Evolutionary conservation across 2,888 invertebrate genomes (phyloP), one percentile per base, ranked within the genome.

Genomic region (Drosophila picticornis): DNA sequence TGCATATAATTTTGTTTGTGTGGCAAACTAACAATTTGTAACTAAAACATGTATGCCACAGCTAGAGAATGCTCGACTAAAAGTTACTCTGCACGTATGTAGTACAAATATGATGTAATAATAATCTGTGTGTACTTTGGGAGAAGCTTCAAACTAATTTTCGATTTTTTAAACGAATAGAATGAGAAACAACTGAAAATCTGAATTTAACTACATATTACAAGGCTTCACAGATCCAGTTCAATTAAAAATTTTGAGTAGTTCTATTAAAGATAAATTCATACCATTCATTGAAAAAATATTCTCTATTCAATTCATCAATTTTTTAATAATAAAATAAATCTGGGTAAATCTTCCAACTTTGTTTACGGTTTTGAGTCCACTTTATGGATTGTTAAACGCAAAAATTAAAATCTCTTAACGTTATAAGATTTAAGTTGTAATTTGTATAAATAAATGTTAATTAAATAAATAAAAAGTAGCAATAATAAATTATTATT

Each of bases 1-100:
- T 87, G 87, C 90, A 87, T 91, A 88, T 80, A 73, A 80, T 74
- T 81, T 79, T 75, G 72, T 75, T 75, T 70, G 63, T 69, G 52
- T 60, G 64, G 55, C 36, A 55, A 55, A 11, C 25, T 11, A 55
- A 38, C 55, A 56, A 27, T 32, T 40, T 46, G 46, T 25, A 46
- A 57, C 46, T 57, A 43, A 43, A 43, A 40, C 31, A 43, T 3
- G 7, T 22, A 6, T 16, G 40, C 22, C 16, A 6, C 29, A 29
- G 29, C 16, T 16, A 16, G 1, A 31, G 29, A 22, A 31, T 31
- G 31, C 13, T 16, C 16, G 11, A 57, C 10, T 0, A 2, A 10
- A 11, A 43, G 16, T 16, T 46, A 31, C 22, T 46, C 57, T 22
- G 16, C n/a, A 32, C 16, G 6, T 22, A 22, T 9, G 4, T 4